Evolutionary conservation across 92 coral and sea anemone genomes (phyloP).

Genomic region (Virgularia gustaviana): DNA sequence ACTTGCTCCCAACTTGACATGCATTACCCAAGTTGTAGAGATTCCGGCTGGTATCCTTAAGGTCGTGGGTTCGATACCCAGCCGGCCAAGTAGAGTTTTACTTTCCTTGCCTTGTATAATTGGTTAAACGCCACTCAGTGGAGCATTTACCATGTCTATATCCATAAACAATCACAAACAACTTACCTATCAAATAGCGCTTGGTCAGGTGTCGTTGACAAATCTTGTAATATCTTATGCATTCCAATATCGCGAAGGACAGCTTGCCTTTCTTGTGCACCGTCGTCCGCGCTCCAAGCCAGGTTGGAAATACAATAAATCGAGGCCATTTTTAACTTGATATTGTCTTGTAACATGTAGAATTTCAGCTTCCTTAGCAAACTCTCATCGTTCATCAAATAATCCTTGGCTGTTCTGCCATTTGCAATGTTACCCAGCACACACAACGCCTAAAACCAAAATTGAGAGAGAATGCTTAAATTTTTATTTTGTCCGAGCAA

Average conservation of each 20-base stretch:
- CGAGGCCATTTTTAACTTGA: conserved; percentile 92
- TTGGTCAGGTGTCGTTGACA: conserved; percentile 79
- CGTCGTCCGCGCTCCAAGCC: conserved; percentile 94
- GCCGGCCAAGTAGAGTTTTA: too few relatives aligned
- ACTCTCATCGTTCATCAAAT: conserved; percentile 77
- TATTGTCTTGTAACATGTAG: conserved; percentile 95
- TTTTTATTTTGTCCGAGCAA: too few relatives aligned
- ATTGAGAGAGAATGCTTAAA: too few relatives aligned
- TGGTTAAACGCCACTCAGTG: background rate
- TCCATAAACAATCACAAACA: background rate
- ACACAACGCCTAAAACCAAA: conserved; percentile 74
- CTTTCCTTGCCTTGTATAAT: background rate
- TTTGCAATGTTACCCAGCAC: conserved; percentile 94
- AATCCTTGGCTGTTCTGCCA: conserved; percentile 90
- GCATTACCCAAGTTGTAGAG: too few relatives aligned
- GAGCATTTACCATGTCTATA: background rate
- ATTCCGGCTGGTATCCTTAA: too few relatives aligned
- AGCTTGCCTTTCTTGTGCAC: conserved; percentile 76
- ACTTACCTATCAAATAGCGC: conserved; percentile 84
- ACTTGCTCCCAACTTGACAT: too few relatives aligned
- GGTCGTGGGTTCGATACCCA: too few relatives aligned
- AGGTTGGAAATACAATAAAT: conserved; percentile 93
- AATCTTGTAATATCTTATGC: conserved; percentile 81
- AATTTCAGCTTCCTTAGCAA: conserved; percentile 72
- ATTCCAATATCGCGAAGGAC: conserved; percentile 91